Percentiles rank a stretch among this genome's conserved stretches.
These are phyloP conservation scores for Crenichthys baileyi DNA, from an alignment of 2,797 vertebrate genomes.

Conservation along the genomic window DNA sequence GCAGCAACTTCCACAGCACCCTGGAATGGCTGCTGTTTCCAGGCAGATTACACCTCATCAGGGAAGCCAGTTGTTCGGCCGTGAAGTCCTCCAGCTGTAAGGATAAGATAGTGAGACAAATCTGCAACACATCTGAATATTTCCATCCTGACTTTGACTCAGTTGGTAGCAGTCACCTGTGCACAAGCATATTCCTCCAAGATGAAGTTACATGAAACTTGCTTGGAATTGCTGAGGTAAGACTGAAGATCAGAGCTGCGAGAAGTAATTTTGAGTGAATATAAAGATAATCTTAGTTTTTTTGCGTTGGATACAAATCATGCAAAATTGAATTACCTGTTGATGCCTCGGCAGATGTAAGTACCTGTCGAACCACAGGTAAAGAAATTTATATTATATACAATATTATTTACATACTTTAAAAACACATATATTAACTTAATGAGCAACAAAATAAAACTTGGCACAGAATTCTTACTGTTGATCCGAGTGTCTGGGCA, in stretches of 20 bases:
- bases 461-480: slow-evolving; percentile 51
- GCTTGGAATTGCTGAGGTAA: slow-evolving; percentile 24
- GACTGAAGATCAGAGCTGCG: slow-evolving; percentile 60
- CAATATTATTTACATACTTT: not conserved
- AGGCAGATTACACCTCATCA: slow-evolving; percentile 71
- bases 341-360: slow-evolving; percentile 52
- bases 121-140: not conserved
- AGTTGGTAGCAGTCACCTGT: slow-evolving; percentile 52
- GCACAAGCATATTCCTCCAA: slow-evolving; percentile 73
- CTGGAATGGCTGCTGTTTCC: slow-evolving; percentile 61
- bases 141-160: not conserved
- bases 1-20: slow-evolving; percentile 75
- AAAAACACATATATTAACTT: not conserved
- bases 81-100: slow-evolving; percentile 69
- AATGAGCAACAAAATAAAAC: not conserved
- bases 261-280: slow-evolving; percentile 4
- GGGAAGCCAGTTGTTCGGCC: slow-evolving; percentile 67
- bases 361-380: slow-evolving; percentile 51
- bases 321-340: slow-evolving; percentile 62
- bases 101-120: not conserved
- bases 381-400: not conserved
- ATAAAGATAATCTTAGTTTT: not conserved
- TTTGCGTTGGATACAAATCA: not conserved
- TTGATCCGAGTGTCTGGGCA: slow-evolving; percentile 65
- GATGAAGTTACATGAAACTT: slow-evolving; percentile 53